Percentiles rank a stretch among this genome's conserved stretches.
phyloP scores from a whole-genome alignment of 2,797 vertebrate genomes.

The Potorous gilbertii region DNA sequence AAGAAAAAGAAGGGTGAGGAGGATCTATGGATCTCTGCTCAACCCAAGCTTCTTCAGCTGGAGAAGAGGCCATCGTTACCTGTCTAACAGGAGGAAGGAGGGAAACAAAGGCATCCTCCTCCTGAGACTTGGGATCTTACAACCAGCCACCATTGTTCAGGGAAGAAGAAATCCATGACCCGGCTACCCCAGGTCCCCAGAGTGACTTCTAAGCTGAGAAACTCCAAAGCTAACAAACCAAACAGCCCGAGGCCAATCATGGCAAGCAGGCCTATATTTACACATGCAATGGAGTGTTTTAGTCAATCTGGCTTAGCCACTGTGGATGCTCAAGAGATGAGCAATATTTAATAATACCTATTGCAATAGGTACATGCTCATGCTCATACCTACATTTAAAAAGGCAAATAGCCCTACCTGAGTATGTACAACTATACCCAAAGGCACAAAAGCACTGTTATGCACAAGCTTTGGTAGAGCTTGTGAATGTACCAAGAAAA shows the following conservation, averaged over 20 bases:
- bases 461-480: background rate
- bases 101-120: background rate
- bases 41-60: conserved; percentile 89
- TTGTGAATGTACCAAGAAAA: background rate
- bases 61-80: conserved; percentile 89
- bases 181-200: conserved; percentile 1
- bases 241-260: background rate
- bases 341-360: background rate
- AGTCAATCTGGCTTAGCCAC: conserved; percentile 40
- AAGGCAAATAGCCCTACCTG: background rate
- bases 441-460: fast-evolving
- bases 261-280: background rate
- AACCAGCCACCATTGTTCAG: background rate
- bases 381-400: background rate
- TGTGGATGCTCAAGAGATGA: background rate
- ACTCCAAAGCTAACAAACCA: background rate
- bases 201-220: conserved; percentile 36
- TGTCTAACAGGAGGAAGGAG: conserved; percentile 75
- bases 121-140: conserved; percentile 34
- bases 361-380: background rate
- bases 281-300: background rate
- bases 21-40: conserved; percentile 97
- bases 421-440: background rate
- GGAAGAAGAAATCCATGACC: background rate
- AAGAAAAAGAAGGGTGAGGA: conserved; percentile 88